Evolutionary conservation across 2,797 vertebrate species (phyloP).

Genomic region (Xenops minutus): DNA sequence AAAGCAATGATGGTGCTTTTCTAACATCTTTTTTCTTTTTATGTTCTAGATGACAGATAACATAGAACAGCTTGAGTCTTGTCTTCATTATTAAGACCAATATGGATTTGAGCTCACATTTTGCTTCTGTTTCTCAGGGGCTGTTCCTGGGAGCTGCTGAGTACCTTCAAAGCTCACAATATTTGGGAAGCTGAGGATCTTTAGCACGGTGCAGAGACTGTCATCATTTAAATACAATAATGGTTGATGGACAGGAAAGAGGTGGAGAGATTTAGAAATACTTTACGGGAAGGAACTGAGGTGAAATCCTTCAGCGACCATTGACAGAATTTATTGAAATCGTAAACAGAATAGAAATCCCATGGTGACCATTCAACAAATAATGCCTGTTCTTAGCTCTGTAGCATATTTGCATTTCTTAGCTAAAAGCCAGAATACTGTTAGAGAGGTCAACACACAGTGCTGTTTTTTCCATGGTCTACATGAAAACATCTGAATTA

Average conservation of each 20-base stretch:
- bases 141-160: background rate
- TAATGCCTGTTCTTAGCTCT: background rate
- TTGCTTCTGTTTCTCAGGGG: background rate
- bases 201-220: background rate
- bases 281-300: background rate
- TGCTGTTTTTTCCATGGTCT: background rate
- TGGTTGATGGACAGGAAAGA: background rate
- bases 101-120: background rate
- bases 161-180: background rate
- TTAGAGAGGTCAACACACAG: background rate
- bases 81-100: background rate
- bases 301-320: background rate
- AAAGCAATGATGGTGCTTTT: background rate
- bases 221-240: background rate
- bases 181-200: background rate
- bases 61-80: background rate
- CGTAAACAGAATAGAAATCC: background rate
- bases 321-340: background rate
- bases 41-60: background rate
- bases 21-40: background rate
- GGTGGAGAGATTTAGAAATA: background rate
- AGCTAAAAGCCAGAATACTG: constrained; percentile 2
- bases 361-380: background rate
- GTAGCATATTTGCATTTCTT: constrained; percentile 5
- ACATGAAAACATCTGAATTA: background rate